Evolutionary conservation across 2,888 invertebrate species (phyloP).

Genomic region (Electrophaes corylata): DNA sequence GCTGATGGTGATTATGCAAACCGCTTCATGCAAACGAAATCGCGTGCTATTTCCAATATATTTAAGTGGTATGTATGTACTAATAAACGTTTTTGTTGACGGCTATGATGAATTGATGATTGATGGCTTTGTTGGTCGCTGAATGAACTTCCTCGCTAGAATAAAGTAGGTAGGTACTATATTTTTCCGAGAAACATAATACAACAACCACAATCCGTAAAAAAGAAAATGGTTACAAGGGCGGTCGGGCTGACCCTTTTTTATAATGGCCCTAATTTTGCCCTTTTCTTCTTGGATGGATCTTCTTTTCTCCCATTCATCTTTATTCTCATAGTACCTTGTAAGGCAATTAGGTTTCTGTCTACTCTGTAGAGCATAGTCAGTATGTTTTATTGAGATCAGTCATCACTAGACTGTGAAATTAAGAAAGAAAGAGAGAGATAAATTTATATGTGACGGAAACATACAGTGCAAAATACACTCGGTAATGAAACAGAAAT

Average conservation of each 20-base stretch:
- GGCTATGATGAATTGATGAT: constrained; percentile 31
- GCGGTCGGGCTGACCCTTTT: constrained; percentile 26
- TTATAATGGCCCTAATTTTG: constrained; percentile 32
- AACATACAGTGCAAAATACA: no score
- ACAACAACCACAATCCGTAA: constrained; percentile 2
- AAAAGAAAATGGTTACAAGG: constrained; percentile 21
- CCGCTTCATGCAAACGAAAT: no score
- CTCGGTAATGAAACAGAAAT: no score
- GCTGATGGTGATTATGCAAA: no score
- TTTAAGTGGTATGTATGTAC: not conserved
- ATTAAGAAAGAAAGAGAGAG: no score
- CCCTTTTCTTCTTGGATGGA: constrained; percentile 23
- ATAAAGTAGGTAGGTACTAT: not conserved
- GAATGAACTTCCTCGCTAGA: constrained; percentile 1
- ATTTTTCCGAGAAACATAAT: not conserved
- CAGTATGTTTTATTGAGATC: constrained; percentile 13
- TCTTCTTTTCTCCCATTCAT: constrained; percentile 35
- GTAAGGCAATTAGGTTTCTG: constrained; percentile 34
- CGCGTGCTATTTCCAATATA: no score
- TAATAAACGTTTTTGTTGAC: constrained; percentile 31
- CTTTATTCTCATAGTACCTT: constrained; percentile 31
- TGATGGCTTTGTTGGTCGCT: not conserved
- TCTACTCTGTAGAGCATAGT: constrained; percentile 21
- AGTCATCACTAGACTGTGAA: not conserved
- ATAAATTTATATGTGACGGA: no score